Percentiles rank a stretch among this genome's conserved stretches.
These are phyloP conservation scores for Lepilemur ruficaudatus DNA, from an alignment of 2,797 vertebrate genomes.

Conservation along the genomic window DNA sequence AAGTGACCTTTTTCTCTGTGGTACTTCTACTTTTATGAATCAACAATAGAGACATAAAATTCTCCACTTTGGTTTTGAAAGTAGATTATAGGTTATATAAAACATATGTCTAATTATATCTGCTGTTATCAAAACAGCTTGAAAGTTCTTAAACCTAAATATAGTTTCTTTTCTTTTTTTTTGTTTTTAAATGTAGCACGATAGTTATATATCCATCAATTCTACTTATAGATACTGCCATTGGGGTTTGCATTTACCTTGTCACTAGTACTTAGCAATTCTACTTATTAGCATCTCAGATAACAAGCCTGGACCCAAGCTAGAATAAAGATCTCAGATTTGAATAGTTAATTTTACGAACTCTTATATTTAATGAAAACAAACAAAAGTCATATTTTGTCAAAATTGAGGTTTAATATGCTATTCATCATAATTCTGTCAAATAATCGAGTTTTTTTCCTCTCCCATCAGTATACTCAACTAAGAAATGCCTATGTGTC, in stretches of 20 bases:
- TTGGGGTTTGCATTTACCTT: neutral
- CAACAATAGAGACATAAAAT: neutral
- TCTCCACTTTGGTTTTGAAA: slow-evolving; percentile 44
- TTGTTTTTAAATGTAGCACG: neutral
- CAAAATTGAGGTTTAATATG: neutral
- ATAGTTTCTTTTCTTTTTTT: neutral
- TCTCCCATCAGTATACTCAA: neutral
- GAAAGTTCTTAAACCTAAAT: neutral
- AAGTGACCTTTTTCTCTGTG: slow-evolving; percentile 45
- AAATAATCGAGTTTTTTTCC: neutral
- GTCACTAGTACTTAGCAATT: neutral
- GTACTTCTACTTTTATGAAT: slow-evolving; percentile 60
- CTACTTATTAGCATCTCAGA: neutral
- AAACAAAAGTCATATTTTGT: neutral
- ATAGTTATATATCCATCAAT: neutral
- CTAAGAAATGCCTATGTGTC: neutral
- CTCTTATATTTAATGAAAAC: neutral
- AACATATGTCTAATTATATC: neutral
- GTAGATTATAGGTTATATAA: slow-evolving; percentile 39
- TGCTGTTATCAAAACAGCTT: neutral
- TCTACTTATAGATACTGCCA: neutral
- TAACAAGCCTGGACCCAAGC: neutral
- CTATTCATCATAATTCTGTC: neutral
- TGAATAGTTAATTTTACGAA: neutral
- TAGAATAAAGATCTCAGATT: neutral